Percentiles rank a stretch among this genome's conserved stretches.
Evolutionary conservation across 1,140 invertebrate genomes (phyloP).

Genomic region (Aphaenogaster ashmeadi): DNA sequence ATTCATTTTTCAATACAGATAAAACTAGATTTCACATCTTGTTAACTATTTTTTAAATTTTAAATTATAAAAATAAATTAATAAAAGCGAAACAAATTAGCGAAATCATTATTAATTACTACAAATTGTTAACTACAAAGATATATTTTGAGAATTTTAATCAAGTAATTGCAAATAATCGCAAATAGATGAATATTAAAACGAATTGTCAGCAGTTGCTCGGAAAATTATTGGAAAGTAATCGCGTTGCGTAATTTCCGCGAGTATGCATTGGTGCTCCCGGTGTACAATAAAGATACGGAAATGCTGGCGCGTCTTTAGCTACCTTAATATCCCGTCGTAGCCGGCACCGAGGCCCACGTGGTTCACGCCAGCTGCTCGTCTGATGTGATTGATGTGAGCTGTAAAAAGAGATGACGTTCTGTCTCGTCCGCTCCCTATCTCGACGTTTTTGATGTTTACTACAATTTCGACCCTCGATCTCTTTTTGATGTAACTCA

Average conservation of each 20-base stretch:
- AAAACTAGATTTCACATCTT: background rate
- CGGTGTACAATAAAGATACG: constrained; percentile 23
- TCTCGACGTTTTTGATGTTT: constrained; percentile 11
- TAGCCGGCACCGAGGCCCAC: constrained; percentile 90
- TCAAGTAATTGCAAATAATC: background rate
- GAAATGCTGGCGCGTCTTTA: background rate
- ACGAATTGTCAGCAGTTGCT: background rate
- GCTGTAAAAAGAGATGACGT: constrained; percentile 86
- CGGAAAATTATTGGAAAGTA: background rate
- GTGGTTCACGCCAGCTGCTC: constrained; percentile 90
- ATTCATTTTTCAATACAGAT: background rate
- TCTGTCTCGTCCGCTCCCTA: background rate
- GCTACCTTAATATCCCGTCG: constrained; percentile 88
- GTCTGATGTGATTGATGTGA: constrained; percentile 95
- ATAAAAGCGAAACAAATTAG: background rate
- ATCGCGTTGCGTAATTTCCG: constrained; percentile 1
- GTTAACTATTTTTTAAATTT: background rate
- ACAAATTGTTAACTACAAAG: background rate
- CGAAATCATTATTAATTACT: background rate
- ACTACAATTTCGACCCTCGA: constrained; percentile 29
- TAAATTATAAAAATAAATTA: too few relatives aligned
- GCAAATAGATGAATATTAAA: background rate
- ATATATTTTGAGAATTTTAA: background rate
- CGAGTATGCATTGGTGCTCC: background rate
- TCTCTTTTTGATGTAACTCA: constrained; percentile 32